phyloP scores from a whole-genome alignment of 2,888 invertebrate species.

The Agrenia bidenticulata region DNA sequence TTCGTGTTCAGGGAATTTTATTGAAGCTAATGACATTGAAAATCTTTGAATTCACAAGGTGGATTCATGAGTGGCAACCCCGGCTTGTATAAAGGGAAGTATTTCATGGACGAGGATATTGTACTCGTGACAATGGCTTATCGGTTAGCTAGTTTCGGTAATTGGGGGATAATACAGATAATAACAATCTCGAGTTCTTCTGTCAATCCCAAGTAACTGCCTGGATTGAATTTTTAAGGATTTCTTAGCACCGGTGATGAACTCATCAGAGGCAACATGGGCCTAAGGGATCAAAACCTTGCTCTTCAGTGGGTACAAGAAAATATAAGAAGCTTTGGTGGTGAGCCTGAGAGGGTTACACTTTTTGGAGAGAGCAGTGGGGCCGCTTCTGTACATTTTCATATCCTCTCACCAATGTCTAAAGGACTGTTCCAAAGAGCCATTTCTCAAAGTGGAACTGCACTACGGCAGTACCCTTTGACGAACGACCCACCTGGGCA shows the following conservation, averaged over 20 bases:
- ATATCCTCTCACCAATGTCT: neutral
- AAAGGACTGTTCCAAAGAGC: slow-evolving; percentile 24
- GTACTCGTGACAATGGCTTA: slow-evolving; percentile 26
- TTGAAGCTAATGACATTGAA: neutral
- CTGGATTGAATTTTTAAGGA: slow-evolving; percentile 9
- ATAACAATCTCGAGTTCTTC: too few relatives aligned
- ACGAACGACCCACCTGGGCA: slow-evolving; percentile 27
- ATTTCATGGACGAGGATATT: slow-evolving; percentile 24
- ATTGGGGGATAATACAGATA: too few relatives aligned
- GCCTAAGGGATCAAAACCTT: too few relatives aligned
- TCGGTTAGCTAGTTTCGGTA: slow-evolving; percentile 20
- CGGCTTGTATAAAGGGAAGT: slow-evolving; percentile 23
- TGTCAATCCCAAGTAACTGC: too few relatives aligned
- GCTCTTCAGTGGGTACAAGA: slow-evolving; percentile 23
- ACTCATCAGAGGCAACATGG: slow-evolving; percentile 23
- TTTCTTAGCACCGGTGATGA: slow-evolving; percentile 27
- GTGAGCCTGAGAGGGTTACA: slow-evolving; percentile 8
- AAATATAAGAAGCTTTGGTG: slow-evolving; percentile 23
- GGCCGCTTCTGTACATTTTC: neutral
- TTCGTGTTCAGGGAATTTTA: neutral
- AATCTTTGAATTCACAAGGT: too few relatives aligned
- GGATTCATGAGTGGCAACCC: slow-evolving; percentile 30
- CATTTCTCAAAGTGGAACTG: slow-evolving; percentile 26
- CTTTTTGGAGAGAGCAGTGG: slow-evolving; percentile 19
- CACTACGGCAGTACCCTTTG: slow-evolving; percentile 22